Percentiles rank a stretch among this genome's conserved stretches.
Evolutionary conservation across 2,113 vertebrate species (phyloP).

Genomic region (Apteryx owenii): DNA sequence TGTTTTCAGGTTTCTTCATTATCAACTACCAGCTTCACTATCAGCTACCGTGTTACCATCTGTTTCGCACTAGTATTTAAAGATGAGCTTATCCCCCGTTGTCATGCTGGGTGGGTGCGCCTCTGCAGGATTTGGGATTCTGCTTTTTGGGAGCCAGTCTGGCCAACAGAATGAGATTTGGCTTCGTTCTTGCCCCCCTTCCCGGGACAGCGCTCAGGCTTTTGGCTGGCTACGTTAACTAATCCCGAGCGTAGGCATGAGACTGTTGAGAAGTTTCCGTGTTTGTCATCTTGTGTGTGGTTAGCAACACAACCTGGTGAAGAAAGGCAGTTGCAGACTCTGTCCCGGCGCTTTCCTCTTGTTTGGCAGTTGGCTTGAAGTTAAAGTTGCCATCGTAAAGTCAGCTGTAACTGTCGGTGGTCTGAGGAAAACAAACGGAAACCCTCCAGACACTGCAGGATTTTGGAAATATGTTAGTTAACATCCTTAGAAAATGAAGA

Average conservation of each 20-base stretch:
- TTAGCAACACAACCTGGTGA: not conserved
- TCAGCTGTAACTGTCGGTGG: not conserved
- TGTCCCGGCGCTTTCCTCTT: not conserved
- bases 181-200: not conserved
- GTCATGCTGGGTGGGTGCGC: not conserved
- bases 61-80: not conserved
- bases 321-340: not conserved
- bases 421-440: not conserved
- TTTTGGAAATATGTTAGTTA: not conserved
- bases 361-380: not conserved
- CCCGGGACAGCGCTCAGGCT: not conserved
- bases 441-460: not conserved
- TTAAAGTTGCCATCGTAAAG: not conserved
- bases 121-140: not conserved
- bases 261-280: not conserved
- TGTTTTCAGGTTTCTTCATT: not conserved
- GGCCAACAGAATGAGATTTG: not conserved
- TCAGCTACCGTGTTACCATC: fast-evolving
- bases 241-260: not conserved
- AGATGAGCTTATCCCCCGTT: not conserved
- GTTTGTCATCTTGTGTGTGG: fast-evolving
- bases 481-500: not conserved
- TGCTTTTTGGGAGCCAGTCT: not conserved
- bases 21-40: not conserved
- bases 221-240: not conserved